Base-by-base conservation (phyloP, 2,113 vertebrate species). In the Elaphurus davidianus region DNA sequence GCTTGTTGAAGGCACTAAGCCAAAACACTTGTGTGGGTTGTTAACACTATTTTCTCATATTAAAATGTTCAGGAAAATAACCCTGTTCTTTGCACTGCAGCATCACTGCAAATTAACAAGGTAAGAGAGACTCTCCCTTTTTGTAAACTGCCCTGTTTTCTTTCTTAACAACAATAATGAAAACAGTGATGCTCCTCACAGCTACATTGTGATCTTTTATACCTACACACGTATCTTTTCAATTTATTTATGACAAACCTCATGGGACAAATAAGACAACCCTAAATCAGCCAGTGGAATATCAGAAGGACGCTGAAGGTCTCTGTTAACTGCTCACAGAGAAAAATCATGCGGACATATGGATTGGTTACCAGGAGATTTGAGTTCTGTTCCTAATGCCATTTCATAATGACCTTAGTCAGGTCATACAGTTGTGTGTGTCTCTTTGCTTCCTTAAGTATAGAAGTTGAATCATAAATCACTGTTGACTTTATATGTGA, bases 281-380 rank as follows among this genome's bases (percentile, higher is more conserved):
- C 4, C 4, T 55, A 36, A 47, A 4, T 36, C 52, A 83, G 25
- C 21, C 23, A n/a, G 30, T 6, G 7, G 30, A 8, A 7, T n/a
- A 30, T 40, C 17, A 45, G 7, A 30, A 81, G 43, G 50, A 93
- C 13, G 47, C 3, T 9, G 40, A n/a, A 17, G 47, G 2, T 27
- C 13, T 92, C 17, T n/a, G 30, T 7, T 87, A n/a, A 79, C 3
- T 36, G 19, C 10, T 50, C 25, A 1, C 5, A 17, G 7, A 62
- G 60, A 40, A 16, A 62, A 79, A 36, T 7, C 9, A 30, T 0
- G 6, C 11, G 1, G 19, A 23, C 6, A 52, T 40, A 27, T 17
- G 16, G 28, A 78, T 27, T 74, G 50, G 13, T 7, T 36, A 11
- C 19, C 43, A 27, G n/a, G 64, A 25, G 13, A 96, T 33, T 23